These are phyloP conservation scores for Carassius gibelio DNA, from an alignment of 2,113 vertebrate genomes.

Conservation along the genomic window DNA sequence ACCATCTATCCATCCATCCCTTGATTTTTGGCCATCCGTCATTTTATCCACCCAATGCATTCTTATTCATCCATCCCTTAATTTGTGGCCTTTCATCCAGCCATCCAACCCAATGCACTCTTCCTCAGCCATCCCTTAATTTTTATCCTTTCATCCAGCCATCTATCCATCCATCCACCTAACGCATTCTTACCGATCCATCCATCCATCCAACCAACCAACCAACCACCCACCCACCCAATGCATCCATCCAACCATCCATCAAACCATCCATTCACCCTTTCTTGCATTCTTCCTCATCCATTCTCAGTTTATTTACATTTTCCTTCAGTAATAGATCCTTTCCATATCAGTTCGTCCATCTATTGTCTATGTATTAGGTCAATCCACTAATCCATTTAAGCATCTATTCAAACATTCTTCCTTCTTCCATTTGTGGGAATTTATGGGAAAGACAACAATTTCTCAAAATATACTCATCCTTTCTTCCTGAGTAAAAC, in stretches of 20 bases:
- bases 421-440: background rate
- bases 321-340: too few species aligned
- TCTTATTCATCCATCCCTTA: background rate
- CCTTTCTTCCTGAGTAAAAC: background rate
- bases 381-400: too few species aligned
- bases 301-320: background rate
- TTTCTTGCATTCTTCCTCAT: background rate
- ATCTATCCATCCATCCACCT: background rate
- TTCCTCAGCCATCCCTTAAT: too few species aligned
- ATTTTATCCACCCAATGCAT: background rate
- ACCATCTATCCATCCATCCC: too few species aligned
- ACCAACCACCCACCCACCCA: too few species aligned
- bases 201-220: background rate
- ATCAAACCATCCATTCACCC: background rate
- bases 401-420: background rate
- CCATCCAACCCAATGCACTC: background rate
- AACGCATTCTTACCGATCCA: background rate
- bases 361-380: too few species aligned
- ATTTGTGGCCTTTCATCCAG: background rate
- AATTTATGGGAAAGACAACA: background rate
- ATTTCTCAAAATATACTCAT: background rate
- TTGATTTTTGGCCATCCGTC: background rate
- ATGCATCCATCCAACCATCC: background rate
- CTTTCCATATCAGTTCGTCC: background rate
- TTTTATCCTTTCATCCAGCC: too few species aligned